These are phyloP conservation scores for Channa maculata DNA, from an alignment of 2,113 vertebrate genomes.

Conservation along the genomic window DNA sequence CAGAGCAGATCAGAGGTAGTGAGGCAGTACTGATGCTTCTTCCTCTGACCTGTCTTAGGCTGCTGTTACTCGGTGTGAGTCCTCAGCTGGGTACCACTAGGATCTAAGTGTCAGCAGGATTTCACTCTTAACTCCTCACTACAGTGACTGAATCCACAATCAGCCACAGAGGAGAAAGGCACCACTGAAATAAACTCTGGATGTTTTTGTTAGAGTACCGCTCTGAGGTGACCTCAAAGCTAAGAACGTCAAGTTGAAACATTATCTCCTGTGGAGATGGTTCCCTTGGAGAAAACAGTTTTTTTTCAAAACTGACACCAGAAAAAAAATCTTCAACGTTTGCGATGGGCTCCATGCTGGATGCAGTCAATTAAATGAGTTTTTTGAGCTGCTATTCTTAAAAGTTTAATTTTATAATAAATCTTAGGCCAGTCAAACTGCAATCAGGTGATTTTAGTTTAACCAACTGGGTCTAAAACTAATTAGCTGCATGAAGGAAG, in stretches of 20 bases:
- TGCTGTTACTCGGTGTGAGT: not conserved
- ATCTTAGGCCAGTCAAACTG: too few relatives aligned
- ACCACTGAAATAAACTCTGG: not conserved
- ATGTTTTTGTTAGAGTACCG: not conserved
- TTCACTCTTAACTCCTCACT: not conserved
- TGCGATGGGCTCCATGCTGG: not conserved
- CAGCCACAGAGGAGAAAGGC: not conserved
- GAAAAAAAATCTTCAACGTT: not conserved
- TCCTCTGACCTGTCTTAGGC: constrained; percentile 24
- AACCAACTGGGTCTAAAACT: too few relatives aligned
- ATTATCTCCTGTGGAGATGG: constrained; percentile 14
- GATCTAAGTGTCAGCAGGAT: constrained; percentile 1
- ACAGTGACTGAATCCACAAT: constrained; percentile 1
- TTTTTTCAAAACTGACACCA: not conserved
- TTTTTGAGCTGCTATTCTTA: not conserved
- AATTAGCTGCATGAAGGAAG: too few relatives aligned
- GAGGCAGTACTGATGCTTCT: constrained; percentile 14
- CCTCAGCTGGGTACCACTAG: constrained; percentile 3
- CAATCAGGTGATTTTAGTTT: too few relatives aligned
- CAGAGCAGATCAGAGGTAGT: constrained; percentile 39
- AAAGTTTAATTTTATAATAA: too few relatives aligned
- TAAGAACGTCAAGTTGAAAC: constrained; percentile 17
- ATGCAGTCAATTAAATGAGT: not conserved
- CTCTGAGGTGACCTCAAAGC: constrained; percentile 13
- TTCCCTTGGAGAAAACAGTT: constrained; percentile 9